Conservation (phyloP, 2,888 invertebrate species). For the Phasia obesa region DNA sequence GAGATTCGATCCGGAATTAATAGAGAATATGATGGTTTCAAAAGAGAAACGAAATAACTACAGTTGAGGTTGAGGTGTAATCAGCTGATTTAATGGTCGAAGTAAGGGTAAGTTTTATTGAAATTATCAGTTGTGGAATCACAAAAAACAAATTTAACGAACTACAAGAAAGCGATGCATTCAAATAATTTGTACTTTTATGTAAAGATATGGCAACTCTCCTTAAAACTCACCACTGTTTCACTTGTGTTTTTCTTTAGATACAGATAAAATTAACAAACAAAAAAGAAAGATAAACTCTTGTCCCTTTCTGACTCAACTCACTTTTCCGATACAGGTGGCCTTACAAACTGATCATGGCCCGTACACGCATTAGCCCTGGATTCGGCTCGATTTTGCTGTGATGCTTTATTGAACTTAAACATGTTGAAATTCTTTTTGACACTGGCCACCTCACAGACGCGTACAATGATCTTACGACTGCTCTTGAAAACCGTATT, state of each 20-base stretch:
- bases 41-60: no score
- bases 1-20: no score
- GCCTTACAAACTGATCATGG: constrained; percentile 91
- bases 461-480: constrained; percentile 82
- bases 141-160: no score
- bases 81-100: no score
- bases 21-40: no score
- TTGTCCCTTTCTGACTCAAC: constrained; percentile 72
- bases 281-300: not conserved
- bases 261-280: no score
- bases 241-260: constrained; percentile 5
- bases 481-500: constrained; percentile 83
- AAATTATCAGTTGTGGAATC: no score
- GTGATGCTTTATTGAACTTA: constrained; percentile 84
- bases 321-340: constrained; percentile 83
- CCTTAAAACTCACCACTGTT: constrained; percentile 15
- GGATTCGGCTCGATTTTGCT: constrained; percentile 78
- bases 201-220: no score
- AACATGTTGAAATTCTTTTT: constrained; percentile 86
- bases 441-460: constrained; percentile 82
- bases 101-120: no score
- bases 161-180: no score
- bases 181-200: no score
- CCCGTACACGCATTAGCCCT: constrained; percentile 90
- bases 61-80: no score